phyloP scores from a whole-genome alignment of 2,113 vertebrate genomes.

The Dromiciops gliroides region DNA sequence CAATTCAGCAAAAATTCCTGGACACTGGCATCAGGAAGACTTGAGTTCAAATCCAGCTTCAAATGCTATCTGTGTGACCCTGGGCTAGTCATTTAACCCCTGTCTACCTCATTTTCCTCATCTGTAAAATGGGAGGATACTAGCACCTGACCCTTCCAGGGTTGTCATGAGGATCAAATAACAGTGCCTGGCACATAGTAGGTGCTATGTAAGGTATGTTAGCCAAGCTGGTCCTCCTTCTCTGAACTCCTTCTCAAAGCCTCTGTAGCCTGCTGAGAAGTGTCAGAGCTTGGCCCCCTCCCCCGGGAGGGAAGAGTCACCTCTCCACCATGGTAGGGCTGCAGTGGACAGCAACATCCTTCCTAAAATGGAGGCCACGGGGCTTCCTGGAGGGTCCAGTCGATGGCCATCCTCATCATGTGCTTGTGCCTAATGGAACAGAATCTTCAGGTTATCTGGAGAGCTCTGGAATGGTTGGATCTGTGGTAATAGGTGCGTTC shows the following conservation, averaged over 20 bases:
- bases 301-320: not conserved
- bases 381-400: not conserved
- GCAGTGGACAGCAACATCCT: not conserved
- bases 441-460: not conserved
- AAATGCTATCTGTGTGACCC: not conserved
- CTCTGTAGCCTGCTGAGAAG: not conserved
- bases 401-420: no score
- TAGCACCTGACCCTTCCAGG: no score
- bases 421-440: no score
- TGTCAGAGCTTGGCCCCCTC: not conserved
- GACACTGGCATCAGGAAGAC: no score
- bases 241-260: not conserved
- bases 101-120: not conserved
- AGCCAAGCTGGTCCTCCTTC: no score
- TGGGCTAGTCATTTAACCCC: not conserved
- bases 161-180: no score
- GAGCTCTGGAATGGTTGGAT: not conserved
- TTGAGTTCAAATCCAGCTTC: not conserved
- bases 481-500: not conserved
- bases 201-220: no score
- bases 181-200: no score
- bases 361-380: not conserved
- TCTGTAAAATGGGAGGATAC: not conserved
- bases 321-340: no score
- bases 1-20: no score